Evolutionary conservation across 2,113 vertebrate genomes (phyloP), one percentile per base, ranked within the genome.

Genomic region (Dunckerocampus dactyliophorus): DNA sequence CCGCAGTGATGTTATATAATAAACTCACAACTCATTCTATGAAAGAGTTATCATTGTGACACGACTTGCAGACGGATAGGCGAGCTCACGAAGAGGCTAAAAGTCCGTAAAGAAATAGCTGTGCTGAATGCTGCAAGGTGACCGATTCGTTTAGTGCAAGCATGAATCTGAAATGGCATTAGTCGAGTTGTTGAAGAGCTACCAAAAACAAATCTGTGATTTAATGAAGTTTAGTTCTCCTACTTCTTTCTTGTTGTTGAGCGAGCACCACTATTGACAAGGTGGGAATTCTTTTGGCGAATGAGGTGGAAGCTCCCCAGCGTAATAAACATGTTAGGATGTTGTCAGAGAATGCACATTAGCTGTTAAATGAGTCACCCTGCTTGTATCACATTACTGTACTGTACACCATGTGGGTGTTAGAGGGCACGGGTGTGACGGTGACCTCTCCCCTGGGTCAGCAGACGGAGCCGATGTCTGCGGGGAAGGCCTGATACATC

Each of bases 401-500:
- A 72, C 34, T 63, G 13, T 31, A 66, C 53, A 63, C 51, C 15
- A 34, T 60, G 62, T 47, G 55, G 59, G 61, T 59, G 68, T 75
- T 72, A 47, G 59, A 74, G 70, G 67, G 65, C 73, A 58, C 75
- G 62, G 72, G 77, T 78, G 66, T 73, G 62, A 67, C 52, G 50
- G 50, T 77, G 82, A 84, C 82, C 84, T 77, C 55, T 80, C 75
- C 74, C 81, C 81, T 84, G 81, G 76, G 69, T 69, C 65, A 64
- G 7, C 24, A 48, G 59, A 81, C 67, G 13, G 37, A 64, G 74
- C 47, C 70, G 47, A 62, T 65, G 45, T 80, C 67, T 66, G 52
- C 20, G 50, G 58, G 59, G 67, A 76, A 56, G 43, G 43, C 59
- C 77, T 67, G 60, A 76, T 52, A 72, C 61, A 43, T 79, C 74